phyloP scores from a whole-genome alignment of 2,888 invertebrate species.

The Eupithecia insigniata region DNA sequence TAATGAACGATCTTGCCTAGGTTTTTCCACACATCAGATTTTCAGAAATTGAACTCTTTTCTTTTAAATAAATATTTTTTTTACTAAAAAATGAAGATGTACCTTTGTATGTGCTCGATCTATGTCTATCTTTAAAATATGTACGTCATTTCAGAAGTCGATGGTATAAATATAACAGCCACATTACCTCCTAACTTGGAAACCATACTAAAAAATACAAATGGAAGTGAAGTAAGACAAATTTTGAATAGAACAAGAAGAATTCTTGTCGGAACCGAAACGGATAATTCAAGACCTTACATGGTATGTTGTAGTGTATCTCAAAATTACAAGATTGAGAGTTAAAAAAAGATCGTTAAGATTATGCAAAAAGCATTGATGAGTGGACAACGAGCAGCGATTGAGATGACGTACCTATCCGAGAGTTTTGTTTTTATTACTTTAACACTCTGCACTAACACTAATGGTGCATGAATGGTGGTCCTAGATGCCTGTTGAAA shows the following conservation, averaged over 20 bases:
- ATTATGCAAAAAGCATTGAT: neutral
- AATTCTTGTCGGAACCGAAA: constrained; percentile 60
- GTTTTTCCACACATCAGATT: too few relatives aligned
- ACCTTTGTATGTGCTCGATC: constrained; percentile 28
- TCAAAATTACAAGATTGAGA: neutral
- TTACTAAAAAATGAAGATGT: too few relatives aligned
- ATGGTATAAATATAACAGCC: constrained; percentile 54
- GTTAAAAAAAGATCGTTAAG: too few relatives aligned
- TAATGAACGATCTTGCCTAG: too few relatives aligned
- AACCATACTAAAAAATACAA: constrained; percentile 54
- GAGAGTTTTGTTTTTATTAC: too few relatives aligned
- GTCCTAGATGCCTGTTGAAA: too few relatives aligned
- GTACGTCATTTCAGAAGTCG: constrained; percentile 46
- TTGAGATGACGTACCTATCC: too few relatives aligned
- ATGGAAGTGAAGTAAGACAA: constrained; percentile 50
- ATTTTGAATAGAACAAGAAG: constrained; percentile 59
- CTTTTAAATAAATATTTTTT: too few relatives aligned
- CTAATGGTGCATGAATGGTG: too few relatives aligned
- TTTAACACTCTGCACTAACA: too few relatives aligned
- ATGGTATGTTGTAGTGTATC: constrained; percentile 60
- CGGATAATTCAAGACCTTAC: constrained; percentile 58
- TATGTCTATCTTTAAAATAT: neutral
- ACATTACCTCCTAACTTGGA: constrained; percentile 55
- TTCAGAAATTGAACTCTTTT: too few relatives aligned
- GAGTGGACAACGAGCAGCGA: too few relatives aligned